These are phyloP conservation scores for Pangasius krempfi DNA, from an alignment of 2,797 vertebrate genomes.

Conservation along the genomic window DNA sequence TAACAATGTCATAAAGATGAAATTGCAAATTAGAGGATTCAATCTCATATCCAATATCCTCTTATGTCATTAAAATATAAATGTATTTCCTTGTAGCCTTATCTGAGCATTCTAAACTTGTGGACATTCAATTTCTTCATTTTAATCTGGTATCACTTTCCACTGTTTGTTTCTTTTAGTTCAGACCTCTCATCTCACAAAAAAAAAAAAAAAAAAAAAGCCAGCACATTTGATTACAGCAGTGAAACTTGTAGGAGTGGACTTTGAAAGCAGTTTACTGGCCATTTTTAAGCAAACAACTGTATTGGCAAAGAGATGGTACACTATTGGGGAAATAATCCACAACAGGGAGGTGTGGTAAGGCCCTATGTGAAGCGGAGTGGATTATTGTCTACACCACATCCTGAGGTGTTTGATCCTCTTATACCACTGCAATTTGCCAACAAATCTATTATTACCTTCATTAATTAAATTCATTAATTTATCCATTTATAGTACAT, in stretches of 20 bases:
- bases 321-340: not conserved
- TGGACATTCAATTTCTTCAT: not conserved
- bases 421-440: not conserved
- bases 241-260: not conserved
- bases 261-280: slow-evolving; percentile 2
- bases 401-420: not conserved
- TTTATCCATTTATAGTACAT: not conserved
- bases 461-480: not conserved
- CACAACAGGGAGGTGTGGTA: not conserved
- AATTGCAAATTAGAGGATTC: not conserved
- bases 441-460: too few species aligned
- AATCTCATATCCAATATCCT: not conserved
- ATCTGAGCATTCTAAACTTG: not conserved
- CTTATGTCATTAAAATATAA: not conserved
- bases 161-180: not conserved
- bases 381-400: not conserved
- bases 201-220: not conserved
- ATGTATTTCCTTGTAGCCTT: not conserved
- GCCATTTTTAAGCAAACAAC: not conserved
- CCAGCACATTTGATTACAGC: not conserved
- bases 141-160: not conserved
- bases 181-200: not conserved
- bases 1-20: not conserved
- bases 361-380: not conserved
- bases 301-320: not conserved